A percentile compares a stretch with the other conserved stretches of the same genome.
These are phyloP conservation scores for Pterois miles DNA, from an alignment of 2,797 vertebrate species.

Conservation along the genomic window DNA sequence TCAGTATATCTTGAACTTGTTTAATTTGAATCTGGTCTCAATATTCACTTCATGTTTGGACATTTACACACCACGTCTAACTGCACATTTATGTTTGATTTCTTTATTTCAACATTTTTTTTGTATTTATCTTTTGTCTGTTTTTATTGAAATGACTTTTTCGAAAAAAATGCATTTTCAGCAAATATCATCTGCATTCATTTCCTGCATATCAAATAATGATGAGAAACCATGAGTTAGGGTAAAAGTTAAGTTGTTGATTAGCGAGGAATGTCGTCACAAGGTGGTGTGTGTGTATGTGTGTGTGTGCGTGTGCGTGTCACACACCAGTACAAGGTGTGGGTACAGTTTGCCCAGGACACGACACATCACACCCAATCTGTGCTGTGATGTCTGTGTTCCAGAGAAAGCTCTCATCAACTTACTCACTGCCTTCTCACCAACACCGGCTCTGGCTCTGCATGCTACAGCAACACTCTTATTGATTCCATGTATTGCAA, in stretches of 20 bases:
- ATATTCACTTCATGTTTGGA: background rate
- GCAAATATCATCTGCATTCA: background rate
- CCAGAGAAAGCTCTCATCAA: constrained; percentile 40
- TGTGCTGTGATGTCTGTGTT: constrained; percentile 61
- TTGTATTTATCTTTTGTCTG: background rate
- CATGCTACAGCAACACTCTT: constrained; percentile 17
- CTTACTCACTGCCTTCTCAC: constrained; percentile 37
- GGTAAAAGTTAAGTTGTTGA: constrained; percentile 18
- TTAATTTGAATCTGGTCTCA: background rate
- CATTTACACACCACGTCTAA: background rate
- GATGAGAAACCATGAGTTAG: background rate
- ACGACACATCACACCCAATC: constrained; percentile 53
- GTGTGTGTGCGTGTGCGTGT: constrained; percentile 18
- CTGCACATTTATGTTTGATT: background rate
- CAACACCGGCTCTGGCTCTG: constrained; percentile 4
- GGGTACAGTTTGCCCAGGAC: constrained; percentile 58
- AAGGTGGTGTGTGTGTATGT: constrained; percentile 12
- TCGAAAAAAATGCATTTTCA: background rate
- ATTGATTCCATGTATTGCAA: constrained; percentile 51
- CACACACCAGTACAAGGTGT: constrained; percentile 54
- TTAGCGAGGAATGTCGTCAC: background rate
- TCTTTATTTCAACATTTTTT: background rate
- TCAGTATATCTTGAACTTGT: background rate
- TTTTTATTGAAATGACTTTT: background rate
- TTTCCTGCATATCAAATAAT: background rate